Percentiles rank a stretch among this genome's conserved stretches.
phyloP scores from a whole-genome alignment of 2,797 vertebrate genomes.

The Chromobotia macracanthus region DNA sequence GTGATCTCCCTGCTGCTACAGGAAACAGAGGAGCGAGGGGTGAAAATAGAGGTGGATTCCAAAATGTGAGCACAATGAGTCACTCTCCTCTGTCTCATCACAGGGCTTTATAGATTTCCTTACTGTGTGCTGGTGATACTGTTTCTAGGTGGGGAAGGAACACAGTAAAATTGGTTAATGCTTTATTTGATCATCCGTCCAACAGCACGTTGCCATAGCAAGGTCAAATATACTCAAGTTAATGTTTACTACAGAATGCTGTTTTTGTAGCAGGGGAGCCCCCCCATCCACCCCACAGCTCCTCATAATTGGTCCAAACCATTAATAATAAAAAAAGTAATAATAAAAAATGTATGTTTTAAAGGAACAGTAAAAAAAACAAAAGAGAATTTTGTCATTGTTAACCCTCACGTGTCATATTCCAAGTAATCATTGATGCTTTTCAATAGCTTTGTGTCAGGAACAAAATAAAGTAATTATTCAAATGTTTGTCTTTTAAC shows the following conservation, averaged over 20 bases:
- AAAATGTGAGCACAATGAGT: conserved; percentile 74
- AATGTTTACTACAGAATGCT: background rate
- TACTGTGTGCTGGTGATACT: conserved; percentile 34
- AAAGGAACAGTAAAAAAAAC: too few relatives aligned
- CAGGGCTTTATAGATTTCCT: background rate
- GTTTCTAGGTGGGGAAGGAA: conserved; percentile 45
- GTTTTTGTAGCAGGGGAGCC: background rate
- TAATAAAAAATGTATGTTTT: too few relatives aligned
- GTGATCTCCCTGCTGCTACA: conserved; percentile 92
- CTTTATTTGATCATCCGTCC: background rate
- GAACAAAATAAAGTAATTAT: too few relatives aligned
- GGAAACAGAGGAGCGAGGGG: conserved; percentile 83
- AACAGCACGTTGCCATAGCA: conserved; percentile 25
- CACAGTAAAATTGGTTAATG: background rate
- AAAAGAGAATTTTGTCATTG: too few relatives aligned
- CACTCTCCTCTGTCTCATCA: conserved; percentile 16
- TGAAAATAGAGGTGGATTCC: conserved; percentile 81
- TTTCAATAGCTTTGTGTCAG: too few relatives aligned
- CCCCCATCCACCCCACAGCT: background rate
- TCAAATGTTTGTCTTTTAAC: too few relatives aligned
- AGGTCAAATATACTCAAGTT: background rate
- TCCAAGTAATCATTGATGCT: too few relatives aligned
- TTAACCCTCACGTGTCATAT: too few relatives aligned
- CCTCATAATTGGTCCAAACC: background rate
- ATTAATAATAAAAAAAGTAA: too few relatives aligned